phyloP scores from a whole-genome alignment of 2,797 vertebrate genomes.

The Esox masquinongy region DNA sequence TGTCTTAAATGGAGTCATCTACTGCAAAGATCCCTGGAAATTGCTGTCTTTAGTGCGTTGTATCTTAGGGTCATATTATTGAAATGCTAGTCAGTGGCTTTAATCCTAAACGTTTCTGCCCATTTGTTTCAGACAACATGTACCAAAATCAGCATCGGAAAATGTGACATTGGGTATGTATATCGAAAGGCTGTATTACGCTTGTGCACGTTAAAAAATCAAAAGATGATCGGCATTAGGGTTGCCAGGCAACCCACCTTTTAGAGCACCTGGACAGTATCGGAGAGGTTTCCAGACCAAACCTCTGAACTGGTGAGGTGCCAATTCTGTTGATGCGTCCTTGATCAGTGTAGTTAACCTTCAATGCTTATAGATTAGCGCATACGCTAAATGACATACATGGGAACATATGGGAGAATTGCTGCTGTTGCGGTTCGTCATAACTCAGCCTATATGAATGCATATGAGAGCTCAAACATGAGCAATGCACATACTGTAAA shows the following conservation, averaged over 20 bases:
- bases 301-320: no score
- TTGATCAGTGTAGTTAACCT: no score
- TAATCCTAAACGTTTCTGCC: slow-evolving; percentile 26
- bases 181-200: slow-evolving; percentile 2
- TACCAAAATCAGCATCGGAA: slow-evolving; percentile 84
- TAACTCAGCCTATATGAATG: no score
- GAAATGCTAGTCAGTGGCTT: background rate
- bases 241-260: no score
- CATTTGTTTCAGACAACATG: slow-evolving; percentile 77
- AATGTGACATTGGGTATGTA: slow-evolving; percentile 86
- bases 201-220: background rate
- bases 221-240: no score
- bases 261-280: no score
- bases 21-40: background rate
- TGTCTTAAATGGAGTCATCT: background rate
- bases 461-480: background rate
- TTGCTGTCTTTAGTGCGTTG: background rate
- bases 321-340: no score
- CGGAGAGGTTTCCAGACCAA: no score
- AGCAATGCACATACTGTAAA: background rate
- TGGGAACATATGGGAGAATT: no score
- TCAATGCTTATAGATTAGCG: no score
- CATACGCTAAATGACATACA: no score
- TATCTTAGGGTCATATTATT: background rate
- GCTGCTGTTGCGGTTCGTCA: no score